Evolutionary conservation across 2,797 vertebrate genomes (phyloP).

Genomic region (Diplodus sargus): DNA sequence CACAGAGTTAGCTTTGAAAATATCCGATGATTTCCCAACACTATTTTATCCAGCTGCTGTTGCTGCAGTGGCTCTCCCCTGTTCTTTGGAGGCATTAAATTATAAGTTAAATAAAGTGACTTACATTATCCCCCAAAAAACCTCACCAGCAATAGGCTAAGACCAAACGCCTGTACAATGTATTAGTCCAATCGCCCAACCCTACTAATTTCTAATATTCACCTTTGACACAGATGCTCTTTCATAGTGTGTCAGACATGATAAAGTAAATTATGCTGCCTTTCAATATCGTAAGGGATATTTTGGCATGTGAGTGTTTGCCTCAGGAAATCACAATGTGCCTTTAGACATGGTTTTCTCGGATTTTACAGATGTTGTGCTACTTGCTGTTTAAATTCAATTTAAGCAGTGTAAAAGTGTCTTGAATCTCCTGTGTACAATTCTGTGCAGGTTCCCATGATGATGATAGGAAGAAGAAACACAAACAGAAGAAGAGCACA

Average conservation of each 20-base stretch:
- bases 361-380: background rate
- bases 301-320: background rate
- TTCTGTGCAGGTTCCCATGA: slow-evolving; percentile 53
- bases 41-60: no score
- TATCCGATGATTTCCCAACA: no score
- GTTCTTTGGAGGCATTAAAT: no score
- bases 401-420: background rate
- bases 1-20: no score
- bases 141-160: no score
- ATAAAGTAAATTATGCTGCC: background rate
- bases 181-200: no score
- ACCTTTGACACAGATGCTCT: background rate
- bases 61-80: no score
- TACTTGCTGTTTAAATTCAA: background rate
- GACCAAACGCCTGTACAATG: no score
- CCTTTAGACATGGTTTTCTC: no score
- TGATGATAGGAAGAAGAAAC: slow-evolving; percentile 55
- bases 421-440: background rate
- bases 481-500: slow-evolving; percentile 73
- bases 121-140: no score
- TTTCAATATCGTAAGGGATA: background rate
- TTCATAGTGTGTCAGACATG: background rate
- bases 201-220: background rate
- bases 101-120: no score
- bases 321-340: background rate